A percentile compares a stretch with the other conserved stretches of the same genome.
phyloP scores from a whole-genome alignment of 2,888 invertebrate genomes.

The Yponomeuta plumbellus region DNA sequence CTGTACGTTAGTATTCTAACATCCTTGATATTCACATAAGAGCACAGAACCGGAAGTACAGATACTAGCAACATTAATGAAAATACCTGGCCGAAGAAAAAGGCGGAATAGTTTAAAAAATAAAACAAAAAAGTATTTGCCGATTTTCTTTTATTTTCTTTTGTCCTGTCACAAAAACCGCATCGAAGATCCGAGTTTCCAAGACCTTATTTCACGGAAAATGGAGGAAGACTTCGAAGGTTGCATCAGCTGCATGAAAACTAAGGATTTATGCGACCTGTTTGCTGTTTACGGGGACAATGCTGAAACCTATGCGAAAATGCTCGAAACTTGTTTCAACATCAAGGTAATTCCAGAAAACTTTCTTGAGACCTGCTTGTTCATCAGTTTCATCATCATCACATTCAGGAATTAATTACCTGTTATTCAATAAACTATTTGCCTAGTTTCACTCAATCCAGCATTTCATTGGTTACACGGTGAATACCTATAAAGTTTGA shows the following conservation, averaged over 20 bases:
- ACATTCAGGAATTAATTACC: too few species aligned
- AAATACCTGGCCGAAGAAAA: background rate
- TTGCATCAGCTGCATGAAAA: conserved; percentile 70
- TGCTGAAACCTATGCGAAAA: conserved; percentile 61
- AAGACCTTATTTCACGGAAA: background rate
- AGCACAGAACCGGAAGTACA: background rate
- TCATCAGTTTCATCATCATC: too few species aligned
- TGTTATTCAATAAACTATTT: too few species aligned
- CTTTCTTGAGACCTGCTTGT: too few species aligned
- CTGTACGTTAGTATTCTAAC: too few species aligned
- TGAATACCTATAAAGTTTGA: too few species aligned
- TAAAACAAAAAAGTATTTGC: background rate
- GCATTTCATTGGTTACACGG: too few species aligned
- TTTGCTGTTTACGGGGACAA: conserved; percentile 62
- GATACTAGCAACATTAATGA: background rate
- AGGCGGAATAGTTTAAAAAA: background rate
- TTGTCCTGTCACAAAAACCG: background rate
- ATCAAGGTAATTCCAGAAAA: conserved; percentile 44
- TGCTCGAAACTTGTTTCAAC: conserved; percentile 67
- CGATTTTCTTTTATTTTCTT: background rate
- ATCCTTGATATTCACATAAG: too few species aligned
- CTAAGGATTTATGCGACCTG: conserved; percentile 68
- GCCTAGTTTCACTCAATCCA: too few species aligned
- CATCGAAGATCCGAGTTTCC: background rate
- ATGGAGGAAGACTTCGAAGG: conserved; percentile 63